These are phyloP conservation scores for Junonia oenone DNA, from an alignment of 2,888 invertebrate genomes.

Conservation along the genomic window DNA sequence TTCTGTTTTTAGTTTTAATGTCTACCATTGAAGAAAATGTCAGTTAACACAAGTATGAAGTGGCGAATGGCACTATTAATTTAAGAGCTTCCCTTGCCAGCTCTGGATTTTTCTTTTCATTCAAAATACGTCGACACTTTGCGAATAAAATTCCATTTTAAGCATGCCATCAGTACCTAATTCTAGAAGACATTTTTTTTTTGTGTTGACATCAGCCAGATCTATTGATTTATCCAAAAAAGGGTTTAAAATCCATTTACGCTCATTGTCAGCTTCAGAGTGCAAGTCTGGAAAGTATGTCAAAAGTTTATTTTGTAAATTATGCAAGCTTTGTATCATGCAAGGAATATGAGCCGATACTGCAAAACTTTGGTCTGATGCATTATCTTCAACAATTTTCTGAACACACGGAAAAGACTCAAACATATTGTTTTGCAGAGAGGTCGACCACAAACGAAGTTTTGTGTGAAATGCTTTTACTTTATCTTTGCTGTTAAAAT, in stretches of 20 bases:
- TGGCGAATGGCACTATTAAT: not conserved
- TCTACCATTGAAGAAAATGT: not conserved
- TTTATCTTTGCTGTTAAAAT: not conserved
- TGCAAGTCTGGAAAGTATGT: conserved; percentile 31
- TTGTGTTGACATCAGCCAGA: conserved; percentile 35
- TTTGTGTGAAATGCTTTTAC: conserved; percentile 22
- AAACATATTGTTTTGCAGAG: conserved; percentile 31
- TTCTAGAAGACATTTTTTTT: conserved; percentile 34
- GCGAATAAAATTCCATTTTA: conserved; percentile 33
- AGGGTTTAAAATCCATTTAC: conserved; percentile 36
- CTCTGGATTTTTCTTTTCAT: conserved; percentile 38
- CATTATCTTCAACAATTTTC: not conserved
- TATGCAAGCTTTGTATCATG: not conserved
- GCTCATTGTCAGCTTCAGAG: conserved; percentile 35
- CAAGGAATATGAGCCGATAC: not conserved
- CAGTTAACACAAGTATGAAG: not conserved
- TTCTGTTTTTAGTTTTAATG: not conserved
- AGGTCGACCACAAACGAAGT: conserved; percentile 34
- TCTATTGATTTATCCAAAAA: conserved; percentile 35
- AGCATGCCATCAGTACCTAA: conserved; percentile 36
- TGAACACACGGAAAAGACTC: conserved; percentile 28
- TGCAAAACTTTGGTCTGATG: not conserved
- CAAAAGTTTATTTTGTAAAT: conserved; percentile 25
- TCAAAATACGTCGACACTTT: conserved; percentile 35
- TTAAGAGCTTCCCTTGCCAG: conserved; percentile 17